Evolutionary conservation across 2,888 invertebrate species (phyloP), one percentile per base, ranked within the genome.

Genomic region (Caenorhabditis angaria): DNA sequence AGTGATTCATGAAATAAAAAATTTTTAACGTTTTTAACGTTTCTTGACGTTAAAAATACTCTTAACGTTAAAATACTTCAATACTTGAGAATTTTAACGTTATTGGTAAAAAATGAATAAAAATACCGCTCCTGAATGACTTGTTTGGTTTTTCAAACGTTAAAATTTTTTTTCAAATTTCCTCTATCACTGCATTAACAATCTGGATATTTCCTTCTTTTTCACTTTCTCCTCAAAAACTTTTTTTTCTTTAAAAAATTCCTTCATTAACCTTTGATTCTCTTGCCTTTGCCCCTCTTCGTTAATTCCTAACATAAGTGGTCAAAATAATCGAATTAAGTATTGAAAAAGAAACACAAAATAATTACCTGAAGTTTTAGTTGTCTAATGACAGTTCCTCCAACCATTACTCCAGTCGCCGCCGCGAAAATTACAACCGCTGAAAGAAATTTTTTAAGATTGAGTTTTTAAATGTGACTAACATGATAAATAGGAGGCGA

Each of bases 371-470:
- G 87, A 27, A 87, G 72, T 60, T 84, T 83, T 64, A 86, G 53
- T 54, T 85, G 78, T 20, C 85, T 63, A 47, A 87, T 85, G 20
- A 85, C 68, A 18, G 81, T 78, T 54, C 87, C 87, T 20, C 87
- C 87, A 32, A 87, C 63, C 80, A 87, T 80, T 6, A 87, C 87
- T 50, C 87, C 87, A 1, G 81, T 80, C 3, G 87, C 87, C 0
- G 86, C 87, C 6, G 83, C 85, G 65, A 87, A 85, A 60, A 87
- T 86, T 8, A 87, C 82, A 14, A 85, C 78, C 6, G 85, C 86
- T 83, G 73, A 66, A 85, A 70, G 10, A 25, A 47, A 22, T 1
- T 35, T 35, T n/a, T 27, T 27, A n/a, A 20, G 12, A 53, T 10
- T 41, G 41, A 41, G 18, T 41, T 41, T 41, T 41, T 14, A n/a